These are phyloP conservation scores for Sebastes trivittatus DNA, from an alignment of 2,797 vertebrate genomes.

Conservation along the genomic window DNA sequence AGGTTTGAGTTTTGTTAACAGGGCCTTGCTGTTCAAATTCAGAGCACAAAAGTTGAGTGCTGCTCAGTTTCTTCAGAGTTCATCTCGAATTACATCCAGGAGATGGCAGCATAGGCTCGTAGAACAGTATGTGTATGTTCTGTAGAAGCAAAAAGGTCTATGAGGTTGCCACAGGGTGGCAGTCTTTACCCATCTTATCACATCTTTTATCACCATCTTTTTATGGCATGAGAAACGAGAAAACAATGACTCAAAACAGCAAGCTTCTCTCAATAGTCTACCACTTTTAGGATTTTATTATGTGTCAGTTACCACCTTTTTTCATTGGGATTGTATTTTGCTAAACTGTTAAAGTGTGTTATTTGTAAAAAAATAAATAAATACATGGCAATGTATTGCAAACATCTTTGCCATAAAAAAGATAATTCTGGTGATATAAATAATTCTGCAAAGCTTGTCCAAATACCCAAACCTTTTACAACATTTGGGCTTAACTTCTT, in stretches of 20 bases:
- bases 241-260: conserved; percentile 29
- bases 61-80: background rate
- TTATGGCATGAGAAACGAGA: conserved; percentile 24
- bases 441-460: background rate
- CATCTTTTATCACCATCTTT: conserved; percentile 21
- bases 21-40: background rate
- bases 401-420: background rate
- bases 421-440: background rate
- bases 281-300: conserved; percentile 1
- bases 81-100: conserved; percentile 47
- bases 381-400: background rate
- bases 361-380: background rate
- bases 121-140: background rate
- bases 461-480: conserved; percentile 3
- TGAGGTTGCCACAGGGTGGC: conserved; percentile 75
- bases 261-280: background rate
- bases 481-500: background rate
- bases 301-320: background rate
- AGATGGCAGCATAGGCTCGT: conserved; percentile 79
- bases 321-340: background rate
- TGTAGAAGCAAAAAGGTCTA: background rate
- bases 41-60: background rate
- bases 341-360: background rate
- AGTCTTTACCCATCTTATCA: conserved; percentile 68
- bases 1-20: background rate